These are phyloP conservation scores for Chorisops tibialis DNA, from an alignment of 2,888 invertebrate genomes.

Conservation along the genomic window DNA sequence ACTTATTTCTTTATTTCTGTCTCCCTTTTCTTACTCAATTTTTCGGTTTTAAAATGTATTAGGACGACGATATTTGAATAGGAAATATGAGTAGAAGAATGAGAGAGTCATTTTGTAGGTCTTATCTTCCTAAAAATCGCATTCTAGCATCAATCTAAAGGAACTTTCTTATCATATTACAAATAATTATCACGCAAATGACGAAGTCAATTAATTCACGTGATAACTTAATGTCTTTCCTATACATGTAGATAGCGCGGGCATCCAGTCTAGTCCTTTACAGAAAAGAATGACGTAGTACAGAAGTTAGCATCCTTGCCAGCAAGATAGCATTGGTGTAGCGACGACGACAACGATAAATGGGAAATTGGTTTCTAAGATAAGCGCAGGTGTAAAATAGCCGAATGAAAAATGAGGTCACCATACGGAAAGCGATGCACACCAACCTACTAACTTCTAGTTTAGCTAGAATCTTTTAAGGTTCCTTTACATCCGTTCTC, in stretches of 20 bases:
- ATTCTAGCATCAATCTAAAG: not conserved
- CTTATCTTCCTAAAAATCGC: too few species aligned
- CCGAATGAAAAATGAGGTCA: conserved; percentile 7
- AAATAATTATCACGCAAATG: conserved; percentile 10
- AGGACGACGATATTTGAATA: too few species aligned
- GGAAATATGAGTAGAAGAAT: too few species aligned
- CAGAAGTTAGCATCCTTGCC: too few species aligned
- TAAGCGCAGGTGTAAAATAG: conserved; percentile 18
- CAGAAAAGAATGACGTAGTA: too few species aligned
- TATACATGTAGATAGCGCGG: not conserved
- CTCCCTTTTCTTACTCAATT: too few species aligned
- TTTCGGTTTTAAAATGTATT: too few species aligned
- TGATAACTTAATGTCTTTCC: conserved; percentile 11
- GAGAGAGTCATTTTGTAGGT: too few species aligned
- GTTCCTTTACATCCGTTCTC: not conserved
- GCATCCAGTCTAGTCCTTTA: too few species aligned
- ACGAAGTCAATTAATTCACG: conserved; percentile 21
- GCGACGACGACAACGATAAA: not conserved
- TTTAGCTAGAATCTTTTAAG: not conserved
- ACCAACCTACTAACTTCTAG: not conserved
- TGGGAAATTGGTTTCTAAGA: conserved; percentile 19
- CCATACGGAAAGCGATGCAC: not conserved
- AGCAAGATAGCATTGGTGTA: not conserved
- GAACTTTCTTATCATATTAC: conserved; percentile 7
- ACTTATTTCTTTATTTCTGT: too few species aligned